Conservation (phyloP, 1,140 invertebrate genomes). For the Paraescarpia echinospica region DNA sequence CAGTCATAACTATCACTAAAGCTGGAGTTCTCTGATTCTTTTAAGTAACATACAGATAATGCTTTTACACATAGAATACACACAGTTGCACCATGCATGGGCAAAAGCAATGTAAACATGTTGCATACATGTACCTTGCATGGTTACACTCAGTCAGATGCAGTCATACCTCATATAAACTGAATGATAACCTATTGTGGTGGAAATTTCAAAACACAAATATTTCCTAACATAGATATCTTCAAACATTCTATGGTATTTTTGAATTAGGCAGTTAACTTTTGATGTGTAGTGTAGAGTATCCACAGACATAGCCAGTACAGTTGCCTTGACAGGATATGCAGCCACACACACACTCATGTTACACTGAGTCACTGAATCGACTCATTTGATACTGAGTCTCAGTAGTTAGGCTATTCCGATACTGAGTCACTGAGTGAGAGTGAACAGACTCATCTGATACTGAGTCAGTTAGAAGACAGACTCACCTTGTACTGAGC, state of each 20-base stretch:
- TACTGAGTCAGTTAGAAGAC: neutral
- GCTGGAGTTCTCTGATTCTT: neutral
- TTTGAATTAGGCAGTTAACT: neutral
- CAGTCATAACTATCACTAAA: neutral
- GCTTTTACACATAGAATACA: neutral
- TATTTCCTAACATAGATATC: too few relatives aligned
- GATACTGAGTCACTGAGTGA: neutral
- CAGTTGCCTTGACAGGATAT: neutral
- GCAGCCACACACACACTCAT: too few relatives aligned
- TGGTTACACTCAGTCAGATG: neutral
- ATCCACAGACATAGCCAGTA: neutral
- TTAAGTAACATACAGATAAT: neutral
- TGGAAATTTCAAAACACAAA: too few relatives aligned
- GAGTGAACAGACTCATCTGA: neutral
- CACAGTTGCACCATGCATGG: too few relatives aligned
- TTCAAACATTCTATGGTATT: too few relatives aligned
- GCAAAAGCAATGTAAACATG: too few relatives aligned
- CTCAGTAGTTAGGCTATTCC: too few relatives aligned
- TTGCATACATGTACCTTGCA: neutral
- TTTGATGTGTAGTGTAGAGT: neutral
- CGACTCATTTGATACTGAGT: too few relatives aligned
- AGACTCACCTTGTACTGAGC: neutral
- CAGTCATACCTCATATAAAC: too few relatives aligned
- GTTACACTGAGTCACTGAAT: too few relatives aligned
- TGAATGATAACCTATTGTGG: too few relatives aligned